These are phyloP conservation scores for Genyomyrus donnyi DNA, from an alignment of 2,113 vertebrate species.

Conservation along the genomic window DNA sequence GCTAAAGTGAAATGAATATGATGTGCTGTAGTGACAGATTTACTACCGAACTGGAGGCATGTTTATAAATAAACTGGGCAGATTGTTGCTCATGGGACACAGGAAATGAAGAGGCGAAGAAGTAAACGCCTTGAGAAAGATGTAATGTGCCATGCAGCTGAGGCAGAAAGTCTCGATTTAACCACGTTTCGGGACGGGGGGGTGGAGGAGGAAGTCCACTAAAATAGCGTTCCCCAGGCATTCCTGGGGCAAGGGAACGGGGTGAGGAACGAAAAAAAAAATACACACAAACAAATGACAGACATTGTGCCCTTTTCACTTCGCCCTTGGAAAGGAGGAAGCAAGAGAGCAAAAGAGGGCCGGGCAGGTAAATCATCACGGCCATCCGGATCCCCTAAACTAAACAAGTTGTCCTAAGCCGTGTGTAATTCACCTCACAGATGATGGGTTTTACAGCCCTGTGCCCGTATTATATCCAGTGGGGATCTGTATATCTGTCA, in stretches of 20 bases:
- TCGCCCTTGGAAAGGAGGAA: constrained; percentile 18
- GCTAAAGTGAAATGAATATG: constrained; percentile 38
- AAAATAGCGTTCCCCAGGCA: not conserved
- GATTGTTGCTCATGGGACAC: constrained; percentile 50
- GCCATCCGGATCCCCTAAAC: constrained; percentile 53
- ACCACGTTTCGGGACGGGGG: not conserved
- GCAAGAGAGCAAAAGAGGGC: constrained; percentile 7
- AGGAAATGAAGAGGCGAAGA: constrained; percentile 22
- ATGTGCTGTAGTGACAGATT: constrained; percentile 38
- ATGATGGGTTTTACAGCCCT: constrained; percentile 66
- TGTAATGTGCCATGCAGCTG: not conserved
- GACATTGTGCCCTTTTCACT: constrained; percentile 17
- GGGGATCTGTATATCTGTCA: constrained; percentile 69
- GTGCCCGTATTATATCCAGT: constrained; percentile 52
- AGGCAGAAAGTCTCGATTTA: not conserved
- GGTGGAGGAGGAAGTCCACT: not conserved
- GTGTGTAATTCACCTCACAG: constrained; percentile 62
- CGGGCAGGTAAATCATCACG: constrained; percentile 53
- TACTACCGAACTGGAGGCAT: constrained; percentile 42
- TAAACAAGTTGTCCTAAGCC: constrained; percentile 61
- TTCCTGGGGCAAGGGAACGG: not conserved
- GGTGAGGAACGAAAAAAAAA: not conserved
- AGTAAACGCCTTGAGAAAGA: not conserved
- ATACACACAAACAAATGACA: constrained; percentile 10
- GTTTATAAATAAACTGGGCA: constrained; percentile 45